A percentile compares a stretch with the other conserved stretches of the same genome.
These are phyloP conservation scores for Alexandromys fortis DNA, from an alignment of 2,113 vertebrate genomes.

Conservation along the genomic window DNA sequence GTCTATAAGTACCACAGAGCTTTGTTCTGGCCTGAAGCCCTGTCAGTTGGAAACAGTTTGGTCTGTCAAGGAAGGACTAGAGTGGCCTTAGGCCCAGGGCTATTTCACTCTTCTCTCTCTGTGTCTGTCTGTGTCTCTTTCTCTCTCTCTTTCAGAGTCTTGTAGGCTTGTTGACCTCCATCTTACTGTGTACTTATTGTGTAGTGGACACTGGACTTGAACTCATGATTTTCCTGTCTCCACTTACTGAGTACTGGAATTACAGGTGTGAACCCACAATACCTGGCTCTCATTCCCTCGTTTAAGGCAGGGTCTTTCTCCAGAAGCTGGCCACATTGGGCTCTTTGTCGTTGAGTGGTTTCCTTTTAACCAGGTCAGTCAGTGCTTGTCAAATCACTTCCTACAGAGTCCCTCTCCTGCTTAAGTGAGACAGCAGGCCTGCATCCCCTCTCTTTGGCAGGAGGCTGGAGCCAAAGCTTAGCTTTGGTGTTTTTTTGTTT, in stretches of 20 bases:
- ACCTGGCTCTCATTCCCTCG: background rate
- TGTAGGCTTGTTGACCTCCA: background rate
- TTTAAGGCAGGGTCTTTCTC: background rate
- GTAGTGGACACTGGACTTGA: background rate
- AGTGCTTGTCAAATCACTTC: background rate
- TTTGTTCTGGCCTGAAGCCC: background rate
- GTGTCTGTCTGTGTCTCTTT: too few species aligned
- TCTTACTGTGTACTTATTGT: background rate
- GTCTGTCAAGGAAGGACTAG: background rate
- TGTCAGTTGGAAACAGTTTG: background rate
- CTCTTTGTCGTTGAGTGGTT: background rate
- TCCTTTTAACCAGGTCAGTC: background rate
- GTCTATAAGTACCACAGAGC: background rate
- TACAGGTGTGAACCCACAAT: background rate
- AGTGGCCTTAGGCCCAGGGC: background rate
- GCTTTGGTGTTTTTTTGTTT: background rate
- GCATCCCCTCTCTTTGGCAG: background rate
- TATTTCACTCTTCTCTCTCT: background rate
- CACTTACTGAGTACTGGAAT: background rate
- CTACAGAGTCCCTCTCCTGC: too few species aligned
- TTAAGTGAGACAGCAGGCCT: background rate
- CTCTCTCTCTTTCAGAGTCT: background rate
- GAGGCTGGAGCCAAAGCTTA: background rate
- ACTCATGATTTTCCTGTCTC: background rate
- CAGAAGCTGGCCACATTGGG: too few species aligned